Evolutionary conservation across 2,113 vertebrate species (phyloP).

Genomic region (Thermophis baileyi): DNA sequence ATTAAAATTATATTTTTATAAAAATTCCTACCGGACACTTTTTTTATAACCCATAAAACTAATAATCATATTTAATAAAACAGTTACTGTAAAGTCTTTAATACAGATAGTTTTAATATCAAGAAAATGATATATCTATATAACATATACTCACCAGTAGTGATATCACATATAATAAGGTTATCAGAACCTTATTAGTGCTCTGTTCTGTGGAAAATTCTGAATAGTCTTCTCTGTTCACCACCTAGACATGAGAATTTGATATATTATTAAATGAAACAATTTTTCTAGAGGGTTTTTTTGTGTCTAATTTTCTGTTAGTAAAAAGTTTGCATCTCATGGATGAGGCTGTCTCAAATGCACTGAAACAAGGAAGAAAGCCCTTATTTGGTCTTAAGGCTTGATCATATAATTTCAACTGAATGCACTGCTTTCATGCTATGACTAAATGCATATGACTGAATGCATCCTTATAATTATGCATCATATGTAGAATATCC

Average conservation of each 20-base stretch:
- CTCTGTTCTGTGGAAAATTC: neutral
- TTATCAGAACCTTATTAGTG: neutral
- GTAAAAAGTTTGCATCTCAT: neutral
- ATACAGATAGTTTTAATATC: neutral
- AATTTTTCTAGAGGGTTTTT: neutral
- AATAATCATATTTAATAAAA: neutral
- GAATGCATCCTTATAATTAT: neutral
- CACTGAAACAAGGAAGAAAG: neutral
- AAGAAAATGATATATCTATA: neutral
- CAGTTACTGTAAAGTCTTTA: neutral
- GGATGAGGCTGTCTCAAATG: slow-evolving; percentile 1
- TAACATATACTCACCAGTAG: neutral
- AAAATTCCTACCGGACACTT: neutral
- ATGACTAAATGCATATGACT: too few species aligned
- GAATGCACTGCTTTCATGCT: neutral
- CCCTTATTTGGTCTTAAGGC: neutral
- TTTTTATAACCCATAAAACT: neutral
- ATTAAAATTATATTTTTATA: neutral
- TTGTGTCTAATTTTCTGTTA: slow-evolving; percentile 8
- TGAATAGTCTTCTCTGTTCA: neutral
- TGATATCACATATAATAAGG: neutral
- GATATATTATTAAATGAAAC: neutral
- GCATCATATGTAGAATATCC: neutral
- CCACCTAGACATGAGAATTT: neutral
- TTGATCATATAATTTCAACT: neutral